These are phyloP conservation scores for Aspidiotus rigidus DNA, from an alignment of 2,888 invertebrate species.

Conservation along the genomic window DNA sequence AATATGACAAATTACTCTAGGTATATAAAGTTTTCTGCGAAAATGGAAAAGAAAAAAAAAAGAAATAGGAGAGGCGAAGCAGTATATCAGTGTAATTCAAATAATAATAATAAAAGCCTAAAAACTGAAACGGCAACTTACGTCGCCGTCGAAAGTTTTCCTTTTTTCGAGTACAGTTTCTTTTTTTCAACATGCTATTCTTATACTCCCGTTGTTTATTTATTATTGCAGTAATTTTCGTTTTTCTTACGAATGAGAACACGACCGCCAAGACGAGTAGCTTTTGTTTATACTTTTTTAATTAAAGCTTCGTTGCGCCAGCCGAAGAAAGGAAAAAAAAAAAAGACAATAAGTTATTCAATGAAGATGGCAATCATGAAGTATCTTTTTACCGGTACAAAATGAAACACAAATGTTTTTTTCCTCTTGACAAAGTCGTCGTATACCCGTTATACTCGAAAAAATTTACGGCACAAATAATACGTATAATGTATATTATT, in stretches of 20 bases:
- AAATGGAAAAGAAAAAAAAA: no score
- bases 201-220: background rate
- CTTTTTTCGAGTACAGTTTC: background rate
- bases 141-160: background rate
- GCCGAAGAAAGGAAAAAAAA: background rate
- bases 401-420: background rate
- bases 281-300: slow-evolving; percentile 4
- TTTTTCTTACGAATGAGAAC: background rate
- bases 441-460: background rate
- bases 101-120: no score
- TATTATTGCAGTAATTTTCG: background rate
- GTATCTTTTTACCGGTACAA: background rate
- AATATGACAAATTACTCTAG: no score
- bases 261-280: background rate
- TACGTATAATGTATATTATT: background rate
- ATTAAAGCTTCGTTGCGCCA: background rate
- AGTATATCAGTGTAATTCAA: no score
- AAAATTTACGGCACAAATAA: background rate
- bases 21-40: no score
- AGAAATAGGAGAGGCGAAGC: no score
- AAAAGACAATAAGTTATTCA: background rate
- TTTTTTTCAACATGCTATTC: no score
- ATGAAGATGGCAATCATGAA: background rate
- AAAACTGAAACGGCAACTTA: background rate
- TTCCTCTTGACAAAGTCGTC: slow-evolving; percentile 1